Conservation (phyloP, 2,113 vertebrate genomes). For the Myotis brandtii region DNA sequence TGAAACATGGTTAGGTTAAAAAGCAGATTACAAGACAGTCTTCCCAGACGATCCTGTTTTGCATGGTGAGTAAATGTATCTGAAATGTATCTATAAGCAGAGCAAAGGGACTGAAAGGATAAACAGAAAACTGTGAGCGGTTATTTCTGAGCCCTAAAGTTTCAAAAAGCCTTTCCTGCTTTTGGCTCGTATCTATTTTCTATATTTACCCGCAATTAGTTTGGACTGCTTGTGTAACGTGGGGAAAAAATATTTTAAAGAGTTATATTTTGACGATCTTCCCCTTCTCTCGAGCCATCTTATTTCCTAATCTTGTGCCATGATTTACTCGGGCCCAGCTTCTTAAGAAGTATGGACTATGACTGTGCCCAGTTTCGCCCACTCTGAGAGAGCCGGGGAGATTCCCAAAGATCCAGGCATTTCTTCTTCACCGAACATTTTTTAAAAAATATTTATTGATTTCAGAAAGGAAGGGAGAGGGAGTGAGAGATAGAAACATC, state of each 20-base stretch:
- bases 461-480: too few relatives aligned
- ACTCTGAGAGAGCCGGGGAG: neutral
- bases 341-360: neutral
- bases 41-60: neutral
- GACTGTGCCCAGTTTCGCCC: neutral
- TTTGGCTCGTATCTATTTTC: slow-evolving; percentile 66
- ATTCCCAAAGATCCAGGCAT: neutral
- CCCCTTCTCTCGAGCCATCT: slow-evolving; percentile 22
- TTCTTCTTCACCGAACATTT: neutral
- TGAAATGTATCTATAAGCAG: slow-evolving; percentile 34
- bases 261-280: slow-evolving; percentile 23
- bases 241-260: slow-evolving; percentile 36
- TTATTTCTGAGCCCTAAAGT: slow-evolving; percentile 67
- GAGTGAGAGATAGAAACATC: too few relatives aligned
- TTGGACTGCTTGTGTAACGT: slow-evolving; percentile 58
- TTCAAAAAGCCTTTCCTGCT: slow-evolving; percentile 61
- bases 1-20: neutral
- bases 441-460: too few relatives aligned
- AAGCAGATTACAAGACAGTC: slow-evolving; percentile 9
- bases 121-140: slow-evolving; percentile 64
- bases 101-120: slow-evolving; percentile 65
- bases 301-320: neutral
- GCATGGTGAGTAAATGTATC: neutral
- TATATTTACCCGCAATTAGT: slow-evolving; percentile 67
- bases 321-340: neutral